Conservation (phyloP, 2,113 vertebrate species). For the Maccullochella peelii region DNA sequence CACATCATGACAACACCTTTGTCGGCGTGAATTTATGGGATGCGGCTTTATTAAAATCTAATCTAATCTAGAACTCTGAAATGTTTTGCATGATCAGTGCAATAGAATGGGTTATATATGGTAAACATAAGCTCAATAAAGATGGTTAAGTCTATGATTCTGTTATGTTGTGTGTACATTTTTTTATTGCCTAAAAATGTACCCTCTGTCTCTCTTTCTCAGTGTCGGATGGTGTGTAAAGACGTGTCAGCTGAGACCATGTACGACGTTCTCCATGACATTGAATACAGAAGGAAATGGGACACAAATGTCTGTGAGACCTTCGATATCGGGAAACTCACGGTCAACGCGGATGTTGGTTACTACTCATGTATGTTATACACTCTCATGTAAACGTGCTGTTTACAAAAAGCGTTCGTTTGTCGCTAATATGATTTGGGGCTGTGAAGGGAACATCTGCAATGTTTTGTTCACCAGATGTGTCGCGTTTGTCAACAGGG, state of each 20-base stretch:
- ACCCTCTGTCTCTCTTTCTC: slow-evolving; percentile 20
- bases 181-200: not conserved
- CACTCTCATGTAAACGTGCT: not conserved
- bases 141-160: not conserved
- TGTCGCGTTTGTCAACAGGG: slow-evolving; percentile 82
- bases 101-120: not conserved
- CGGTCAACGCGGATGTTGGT: slow-evolving; percentile 94
- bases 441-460: not conserved
- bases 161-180: not conserved
- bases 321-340: slow-evolving; percentile 95
- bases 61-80: slow-evolving; percentile 8
- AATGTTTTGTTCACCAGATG: slow-evolving; percentile 9
- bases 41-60: slow-evolving; percentile 23
- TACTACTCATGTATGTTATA: slow-evolving; percentile 91
- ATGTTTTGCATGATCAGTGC: not conserved
- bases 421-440: slow-evolving; percentile 5
- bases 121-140: not conserved
- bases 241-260: slow-evolving; percentile 90
- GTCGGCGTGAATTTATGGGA: not conserved
- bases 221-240: slow-evolving; percentile 94
- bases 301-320: slow-evolving; percentile 97
- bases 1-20: too few relatives aligned
- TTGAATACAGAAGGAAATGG: slow-evolving; percentile 94
- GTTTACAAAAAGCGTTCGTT: not conserved
- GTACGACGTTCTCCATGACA: slow-evolving; percentile 96